Conservation (phyloP, 2,888 invertebrate genomes). For the Macroteleia sp. region DNA sequence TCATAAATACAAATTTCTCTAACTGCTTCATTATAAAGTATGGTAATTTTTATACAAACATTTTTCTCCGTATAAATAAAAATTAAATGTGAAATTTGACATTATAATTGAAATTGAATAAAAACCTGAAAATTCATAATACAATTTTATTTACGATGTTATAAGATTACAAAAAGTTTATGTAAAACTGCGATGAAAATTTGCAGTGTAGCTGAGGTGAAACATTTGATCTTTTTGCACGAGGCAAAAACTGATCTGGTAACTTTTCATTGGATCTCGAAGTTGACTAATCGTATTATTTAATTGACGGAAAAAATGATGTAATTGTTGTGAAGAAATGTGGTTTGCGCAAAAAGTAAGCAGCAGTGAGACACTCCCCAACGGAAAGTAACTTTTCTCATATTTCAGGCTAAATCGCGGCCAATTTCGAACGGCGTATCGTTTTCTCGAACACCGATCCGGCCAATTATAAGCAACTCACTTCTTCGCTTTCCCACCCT, state of each 20-base stretch:
- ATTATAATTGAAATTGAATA: too few relatives aligned
- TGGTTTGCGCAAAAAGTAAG: conserved; percentile 29
- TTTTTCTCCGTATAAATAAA: too few relatives aligned
- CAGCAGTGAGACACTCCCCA: conserved; percentile 31
- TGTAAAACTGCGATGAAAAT: too few relatives aligned
- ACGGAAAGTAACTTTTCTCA: conserved; percentile 49
- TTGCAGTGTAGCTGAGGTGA: too few relatives aligned
- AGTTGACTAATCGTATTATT: conserved; percentile 39
- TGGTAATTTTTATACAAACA: too few relatives aligned
- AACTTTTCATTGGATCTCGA: conserved; percentile 10
- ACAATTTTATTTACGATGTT: too few relatives aligned
- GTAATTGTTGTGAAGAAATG: conserved; percentile 42
- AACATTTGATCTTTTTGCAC: conserved; percentile 1
- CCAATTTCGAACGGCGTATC: conserved; percentile 48
- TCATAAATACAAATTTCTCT: too few relatives aligned
- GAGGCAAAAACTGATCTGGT: conserved; percentile 2
- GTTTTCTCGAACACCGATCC: conserved; percentile 53
- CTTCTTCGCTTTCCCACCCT: conserved; percentile 67
- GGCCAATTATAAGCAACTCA: conserved; percentile 67
- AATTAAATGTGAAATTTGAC: too few relatives aligned
- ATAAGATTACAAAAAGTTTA: too few relatives aligned
- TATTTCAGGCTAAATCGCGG: conserved; percentile 50
- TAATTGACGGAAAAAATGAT: conserved; percentile 38
- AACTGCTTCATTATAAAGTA: too few relatives aligned
- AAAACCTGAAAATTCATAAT: too few relatives aligned